Evolutionary conservation across 37 sponge, comb jelly and placozoan genomes (phyloP), one percentile per base, ranked within the genome.

Genomic region (Petrosia ficiformis): DNA sequence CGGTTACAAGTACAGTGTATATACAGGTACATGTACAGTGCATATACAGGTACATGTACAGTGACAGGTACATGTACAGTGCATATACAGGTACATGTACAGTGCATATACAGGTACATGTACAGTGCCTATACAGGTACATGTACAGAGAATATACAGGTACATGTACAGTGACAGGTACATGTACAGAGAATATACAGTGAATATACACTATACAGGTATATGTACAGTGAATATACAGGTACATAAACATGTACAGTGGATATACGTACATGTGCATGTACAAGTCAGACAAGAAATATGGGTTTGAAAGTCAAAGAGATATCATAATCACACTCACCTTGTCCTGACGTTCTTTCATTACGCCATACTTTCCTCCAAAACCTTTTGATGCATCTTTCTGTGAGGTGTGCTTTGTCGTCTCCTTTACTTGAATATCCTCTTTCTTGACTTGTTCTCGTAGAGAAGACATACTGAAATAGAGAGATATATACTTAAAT

Each of bases 351-450:
- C 97, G 66, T 43, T 93, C 97, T 32, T 83, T 82, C 77, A 90
- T 82, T 2, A 96, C 94, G 22, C 97, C 97, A 69, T 72, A 96
- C 74, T 89, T 93, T 1, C 94, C 94, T 14, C 94, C 94, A 71
- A 89, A 94, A 22, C 97, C 97, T 76, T 93, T 96, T 59, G 94
- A 67, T 29, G 82, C 76, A 63, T 94, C 94, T 6, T 68, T 94
- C 80, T 96, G 97, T 24, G 97, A 96, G 37, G 78, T 81, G 72
- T 96, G 97, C 22, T 75, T 70, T 40, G 39, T 42, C 29, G 80
- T 59, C n/a, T 81, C 75, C 74, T 94, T 94, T 16, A 86, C 84
- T 3, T 64, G 48, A 0, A 72, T 65, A 67, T 94, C 94, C 34
- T 94, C 94, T 57, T 78, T 54, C 65, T 85, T 89, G 25, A 94